A percentile compares a stretch with the other conserved stretches of the same genome.
Evolutionary conservation across 1,140 invertebrate species (phyloP).

Genomic region (Lepidotrigona ventralis): DNA sequence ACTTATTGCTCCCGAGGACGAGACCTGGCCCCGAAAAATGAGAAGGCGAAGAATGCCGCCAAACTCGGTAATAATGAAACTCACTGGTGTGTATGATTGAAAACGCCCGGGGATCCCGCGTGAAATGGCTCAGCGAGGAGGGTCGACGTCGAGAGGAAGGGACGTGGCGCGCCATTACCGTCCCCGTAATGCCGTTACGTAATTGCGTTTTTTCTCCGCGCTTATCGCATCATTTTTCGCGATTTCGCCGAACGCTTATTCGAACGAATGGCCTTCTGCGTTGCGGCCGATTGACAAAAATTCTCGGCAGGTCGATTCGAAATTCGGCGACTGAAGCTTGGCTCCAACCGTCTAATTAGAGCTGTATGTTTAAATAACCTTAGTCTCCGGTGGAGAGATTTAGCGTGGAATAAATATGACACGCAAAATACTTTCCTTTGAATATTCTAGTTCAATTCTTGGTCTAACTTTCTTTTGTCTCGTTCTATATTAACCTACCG

Average conservation of each 20-base stretch:
- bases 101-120: conserved; percentile 63
- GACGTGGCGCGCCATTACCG: conserved; percentile 37
- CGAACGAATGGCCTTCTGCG: background rate
- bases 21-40: conserved; percentile 9
- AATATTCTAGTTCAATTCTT: background rate
- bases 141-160: conserved; percentile 34
- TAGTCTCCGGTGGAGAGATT: too few species aligned
- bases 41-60: conserved; percentile 54
- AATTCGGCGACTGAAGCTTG: background rate
- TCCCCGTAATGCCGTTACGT: conserved; percentile 41
- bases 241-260: background rate
- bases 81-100: conserved; percentile 75
- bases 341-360: background rate
- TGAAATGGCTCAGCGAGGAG: conserved; percentile 49
- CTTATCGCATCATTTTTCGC: conserved; percentile 36
- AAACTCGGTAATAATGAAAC: conserved; percentile 76
- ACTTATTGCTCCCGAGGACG: conserved; percentile 27
- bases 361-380: background rate
- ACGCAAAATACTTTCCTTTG: background rate
- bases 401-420: too few species aligned
- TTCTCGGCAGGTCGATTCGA: background rate
- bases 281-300: background rate
- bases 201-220: conserved; percentile 35
- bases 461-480: background rate
- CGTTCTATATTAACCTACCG: background rate